Conservation (phyloP, 2,888 invertebrate genomes). For the Andricus curvator region DNA sequence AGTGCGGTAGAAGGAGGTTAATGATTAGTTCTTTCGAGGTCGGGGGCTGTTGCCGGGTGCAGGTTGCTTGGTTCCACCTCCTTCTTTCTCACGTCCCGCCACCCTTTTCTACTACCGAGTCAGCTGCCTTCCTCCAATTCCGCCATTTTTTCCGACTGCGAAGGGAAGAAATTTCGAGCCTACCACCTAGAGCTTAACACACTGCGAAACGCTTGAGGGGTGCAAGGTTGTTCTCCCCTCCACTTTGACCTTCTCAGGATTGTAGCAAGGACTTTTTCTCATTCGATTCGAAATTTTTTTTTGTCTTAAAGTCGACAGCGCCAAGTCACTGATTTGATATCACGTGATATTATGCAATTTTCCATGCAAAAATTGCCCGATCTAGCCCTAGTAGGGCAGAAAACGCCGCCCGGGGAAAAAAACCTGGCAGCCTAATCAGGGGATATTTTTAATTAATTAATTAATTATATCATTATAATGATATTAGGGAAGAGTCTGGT, state of each 20-base stretch:
- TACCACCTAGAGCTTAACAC: constrained; percentile 57
- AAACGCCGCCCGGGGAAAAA: too few relatives aligned
- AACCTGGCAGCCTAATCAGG: too few relatives aligned
- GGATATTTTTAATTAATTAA: too few relatives aligned
- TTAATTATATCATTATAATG: too few relatives aligned
- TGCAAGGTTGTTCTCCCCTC: constrained; percentile 73
- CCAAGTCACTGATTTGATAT: not conserved
- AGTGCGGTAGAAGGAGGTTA: constrained; percentile 72
- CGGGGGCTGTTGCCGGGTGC: constrained; percentile 77
- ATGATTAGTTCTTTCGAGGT: constrained; percentile 76
- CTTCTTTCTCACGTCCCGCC: constrained; percentile 54
- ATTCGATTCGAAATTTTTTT: constrained; percentile 23
- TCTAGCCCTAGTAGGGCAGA: too few relatives aligned
- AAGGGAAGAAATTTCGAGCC: constrained; percentile 69
- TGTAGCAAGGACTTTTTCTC: constrained; percentile 56
- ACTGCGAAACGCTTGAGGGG: constrained; percentile 59
- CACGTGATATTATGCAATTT: too few relatives aligned
- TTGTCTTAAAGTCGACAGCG: not conserved
- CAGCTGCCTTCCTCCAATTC: constrained; percentile 56
- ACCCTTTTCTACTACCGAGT: constrained; percentile 53
- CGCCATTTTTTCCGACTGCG: constrained; percentile 57
- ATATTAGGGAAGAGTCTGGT: too few relatives aligned
- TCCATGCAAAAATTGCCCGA: too few relatives aligned
- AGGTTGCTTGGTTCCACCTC: constrained; percentile 69
- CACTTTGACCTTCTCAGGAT: constrained; percentile 59